Evolutionary conservation across 2,113 vertebrate species (phyloP), one percentile per base, ranked within the genome.

Genomic region (Ailuropoda melanoleuca): DNA sequence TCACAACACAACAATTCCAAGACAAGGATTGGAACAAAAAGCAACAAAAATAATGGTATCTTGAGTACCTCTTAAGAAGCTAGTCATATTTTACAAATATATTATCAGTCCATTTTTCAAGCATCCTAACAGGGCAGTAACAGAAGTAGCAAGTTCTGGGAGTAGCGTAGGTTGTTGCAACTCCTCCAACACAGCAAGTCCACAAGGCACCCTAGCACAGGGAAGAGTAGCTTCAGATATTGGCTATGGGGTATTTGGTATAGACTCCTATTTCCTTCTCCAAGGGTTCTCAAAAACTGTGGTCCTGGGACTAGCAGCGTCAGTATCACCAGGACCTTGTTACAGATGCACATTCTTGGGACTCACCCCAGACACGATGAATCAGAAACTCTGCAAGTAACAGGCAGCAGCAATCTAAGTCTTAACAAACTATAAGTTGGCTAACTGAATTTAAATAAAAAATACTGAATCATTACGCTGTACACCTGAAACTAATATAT

Each of bases 1-100:
- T 95, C 60, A 94, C n/a, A 90, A n/a, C 17, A 96, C 37, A 83
- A 74, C 23, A 43, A 39, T 62, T 88, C 58, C 56, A 96, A 89
- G n/a, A 92, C n/a, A 88, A 93, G 23, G 9, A 43, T 82, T 88
- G 29, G 75, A 81, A 84, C 10, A 87, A 72, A 96, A 89, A 80
- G 50, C 19, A 89, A 77, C 29, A 94, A 94, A 92, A 92, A 37
- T 70, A 50, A 92, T 53, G 2, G 17, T 37, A 55, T 77, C 56
- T 78, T 31, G 31, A 80, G 11, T 78, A 34, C 88, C 55, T 93
- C 88, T 92, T 87, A 81, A 92, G 68, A 96, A 90, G 12, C 60
- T 66, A 55, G 14, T 93, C 66, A 24, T 50, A 43, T 50, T 97
- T 93, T 88, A 48, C 46, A 91, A 53, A 70, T 85, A n/a, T 34